Evolutionary conservation across 2,113 vertebrate species (phyloP).

Genomic region (Zapus hudsonius): DNA sequence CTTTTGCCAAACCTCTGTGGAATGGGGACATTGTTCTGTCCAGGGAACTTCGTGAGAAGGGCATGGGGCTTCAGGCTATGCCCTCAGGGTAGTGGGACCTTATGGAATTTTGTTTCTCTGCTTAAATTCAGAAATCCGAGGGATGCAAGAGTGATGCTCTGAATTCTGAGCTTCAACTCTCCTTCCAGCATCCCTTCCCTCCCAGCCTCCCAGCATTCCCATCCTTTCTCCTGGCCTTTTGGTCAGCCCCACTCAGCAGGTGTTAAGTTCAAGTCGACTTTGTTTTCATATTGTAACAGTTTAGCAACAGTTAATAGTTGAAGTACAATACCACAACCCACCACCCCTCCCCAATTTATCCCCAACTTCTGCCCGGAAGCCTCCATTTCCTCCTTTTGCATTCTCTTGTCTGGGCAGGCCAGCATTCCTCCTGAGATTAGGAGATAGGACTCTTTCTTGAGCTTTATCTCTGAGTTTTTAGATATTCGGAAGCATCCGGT

Average conservation of each 20-base stretch:
- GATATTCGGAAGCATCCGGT: background rate
- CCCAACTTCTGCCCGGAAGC: background rate
- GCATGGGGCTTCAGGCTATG: background rate
- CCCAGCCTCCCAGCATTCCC: no score
- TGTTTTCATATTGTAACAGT: background rate
- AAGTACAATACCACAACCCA: background rate
- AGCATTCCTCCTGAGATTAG: background rate
- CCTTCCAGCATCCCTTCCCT: background rate
- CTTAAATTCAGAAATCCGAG: background rate
- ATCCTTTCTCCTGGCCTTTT: no score
- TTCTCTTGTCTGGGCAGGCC: background rate
- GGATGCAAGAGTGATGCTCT: background rate
- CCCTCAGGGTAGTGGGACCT: background rate
- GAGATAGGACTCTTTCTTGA: background rate
- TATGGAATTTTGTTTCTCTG: background rate
- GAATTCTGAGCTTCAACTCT: background rate
- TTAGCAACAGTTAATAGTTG: background rate
- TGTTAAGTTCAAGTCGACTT: background rate
- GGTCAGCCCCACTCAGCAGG: background rate
- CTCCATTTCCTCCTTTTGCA: background rate
- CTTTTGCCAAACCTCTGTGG: background rate
- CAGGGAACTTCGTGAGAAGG: no score
- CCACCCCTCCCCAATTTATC: background rate
- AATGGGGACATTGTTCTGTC: background rate
- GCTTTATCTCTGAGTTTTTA: background rate